These are phyloP conservation scores for Orgyia antiqua DNA, from an alignment of 2,888 invertebrate species.

Conservation along the genomic window DNA sequence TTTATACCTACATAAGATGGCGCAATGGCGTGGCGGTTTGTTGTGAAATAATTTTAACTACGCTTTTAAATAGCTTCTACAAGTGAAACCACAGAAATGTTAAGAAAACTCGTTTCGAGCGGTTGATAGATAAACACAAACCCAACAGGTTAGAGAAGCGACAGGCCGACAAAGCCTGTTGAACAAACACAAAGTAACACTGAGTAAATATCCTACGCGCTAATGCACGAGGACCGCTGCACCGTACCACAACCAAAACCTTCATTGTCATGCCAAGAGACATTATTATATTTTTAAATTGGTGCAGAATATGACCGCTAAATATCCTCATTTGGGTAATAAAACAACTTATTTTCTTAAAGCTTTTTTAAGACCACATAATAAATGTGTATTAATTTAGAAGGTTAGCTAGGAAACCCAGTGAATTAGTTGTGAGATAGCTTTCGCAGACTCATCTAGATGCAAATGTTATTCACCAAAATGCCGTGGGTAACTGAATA, in stretches of 20 bases:
- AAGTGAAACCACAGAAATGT: slow-evolving; percentile 16
- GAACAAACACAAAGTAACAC: slow-evolving; percentile 54
- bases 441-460: slow-evolving; percentile 29
- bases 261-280: slow-evolving; percentile 13
- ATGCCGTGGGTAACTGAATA: slow-evolving; percentile 49
- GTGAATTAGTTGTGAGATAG: too few species aligned
- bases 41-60: slow-evolving; percentile 14
- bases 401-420: too few species aligned
- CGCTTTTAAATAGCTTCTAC: too few species aligned
- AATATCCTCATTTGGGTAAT: too few species aligned
- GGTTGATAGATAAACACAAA: slow-evolving; percentile 33
- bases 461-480: slow-evolving; percentile 48
- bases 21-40: too few species aligned
- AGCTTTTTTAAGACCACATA: too few species aligned
- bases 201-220: slow-evolving; percentile 56
- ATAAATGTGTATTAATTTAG: too few species aligned
- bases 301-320: background rate
- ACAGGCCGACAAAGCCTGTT: slow-evolving; percentile 49
- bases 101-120: slow-evolving; percentile 31
- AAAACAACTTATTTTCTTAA: too few species aligned
- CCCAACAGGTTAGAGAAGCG: slow-evolving; percentile 48
- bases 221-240: slow-evolving; percentile 55
- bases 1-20: too few species aligned
- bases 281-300: slow-evolving; percentile 16
- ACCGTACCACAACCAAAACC: slow-evolving; percentile 26